These are phyloP conservation scores for Apodemia zela DNA, from an alignment of 2,888 invertebrate species.

Conservation along the genomic window DNA sequence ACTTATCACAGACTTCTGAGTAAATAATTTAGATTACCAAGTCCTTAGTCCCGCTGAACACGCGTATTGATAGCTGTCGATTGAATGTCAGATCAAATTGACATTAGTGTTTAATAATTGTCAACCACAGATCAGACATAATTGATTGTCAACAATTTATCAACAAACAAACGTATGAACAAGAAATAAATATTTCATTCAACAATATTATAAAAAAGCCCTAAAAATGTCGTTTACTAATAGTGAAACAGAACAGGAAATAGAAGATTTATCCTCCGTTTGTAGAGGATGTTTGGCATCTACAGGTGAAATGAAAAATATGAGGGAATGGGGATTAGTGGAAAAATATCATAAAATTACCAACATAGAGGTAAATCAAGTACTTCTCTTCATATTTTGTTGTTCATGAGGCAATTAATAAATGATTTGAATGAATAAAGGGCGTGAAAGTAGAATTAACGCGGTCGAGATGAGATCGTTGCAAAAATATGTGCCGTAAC, in stretches of 20 bases:
- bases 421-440: too few relatives aligned
- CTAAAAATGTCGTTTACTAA: conserved; percentile 9
- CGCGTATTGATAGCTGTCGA: too few relatives aligned
- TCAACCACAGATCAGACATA: too few relatives aligned
- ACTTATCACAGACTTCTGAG: too few relatives aligned
- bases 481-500: too few relatives aligned
- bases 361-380: conserved; percentile 45
- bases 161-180: background rate
- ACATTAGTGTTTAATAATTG: background rate
- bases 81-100: background rate
- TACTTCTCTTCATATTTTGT: background rate
- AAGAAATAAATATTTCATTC: background rate
- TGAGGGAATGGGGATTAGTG: conserved; percentile 54
- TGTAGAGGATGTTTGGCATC: conserved; percentile 62
- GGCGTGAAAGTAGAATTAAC: too few relatives aligned
- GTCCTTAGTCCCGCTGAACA: too few relatives aligned
- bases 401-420: background rate
- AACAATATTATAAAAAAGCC: background rate
- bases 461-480: too few relatives aligned
- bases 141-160: background rate
- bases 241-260: conserved; percentile 2
- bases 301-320: conserved; percentile 63
- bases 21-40: too few relatives aligned
- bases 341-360: conserved; percentile 55
- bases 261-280: conserved; percentile 35